phyloP scores from a whole-genome alignment of 2,797 vertebrate genomes.

The Darevskia mixta region DNA sequence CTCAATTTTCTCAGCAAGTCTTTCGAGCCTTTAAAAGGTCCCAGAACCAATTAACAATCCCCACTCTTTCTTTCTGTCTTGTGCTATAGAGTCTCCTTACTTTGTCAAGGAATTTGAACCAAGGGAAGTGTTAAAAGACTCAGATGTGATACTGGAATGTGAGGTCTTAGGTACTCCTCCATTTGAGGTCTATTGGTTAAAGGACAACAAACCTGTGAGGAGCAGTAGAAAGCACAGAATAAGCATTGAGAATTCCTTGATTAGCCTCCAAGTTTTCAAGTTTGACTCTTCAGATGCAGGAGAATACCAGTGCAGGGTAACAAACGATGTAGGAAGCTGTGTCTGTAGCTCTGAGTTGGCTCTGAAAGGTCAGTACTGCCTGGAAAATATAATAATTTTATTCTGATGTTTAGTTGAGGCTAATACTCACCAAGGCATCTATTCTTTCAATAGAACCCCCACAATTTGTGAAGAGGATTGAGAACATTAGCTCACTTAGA shows the following conservation, averaged over 20 bases:
- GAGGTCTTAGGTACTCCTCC: constrained; percentile 91
- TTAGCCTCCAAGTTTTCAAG: constrained; percentile 89
- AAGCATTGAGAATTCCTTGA: constrained; percentile 85
- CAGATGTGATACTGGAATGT: constrained; percentile 90
- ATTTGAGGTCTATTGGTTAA: constrained; percentile 92
- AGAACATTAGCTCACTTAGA: constrained; percentile 88
- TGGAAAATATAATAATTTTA: constrained; percentile 1
- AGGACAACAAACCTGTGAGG: constrained; percentile 89
- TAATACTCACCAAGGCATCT: constrained; percentile 55
- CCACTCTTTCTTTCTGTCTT: constrained; percentile 71
- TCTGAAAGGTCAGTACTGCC: constrained; percentile 91
- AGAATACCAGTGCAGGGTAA: constrained; percentile 90
- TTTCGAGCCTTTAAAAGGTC: not conserved
- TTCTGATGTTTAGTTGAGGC: constrained; percentile 12
- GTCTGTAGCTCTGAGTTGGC: constrained; percentile 88
- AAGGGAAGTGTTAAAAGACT: constrained; percentile 93
- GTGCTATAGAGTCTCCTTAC: constrained; percentile 88
- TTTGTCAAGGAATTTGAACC: constrained; percentile 92
- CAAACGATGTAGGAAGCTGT: constrained; percentile 91
- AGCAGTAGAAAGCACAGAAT: constrained; percentile 94
- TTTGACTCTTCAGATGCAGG: constrained; percentile 89
- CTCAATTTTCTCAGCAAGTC: constrained; percentile 21
- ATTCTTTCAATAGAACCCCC: constrained; percentile 88
- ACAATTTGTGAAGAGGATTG: constrained; percentile 91
- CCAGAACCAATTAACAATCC: constrained; percentile 57